These are phyloP conservation scores for Andrena haemorrhoa DNA, from an alignment of 2,888 invertebrate species.

Conservation along the genomic window DNA sequence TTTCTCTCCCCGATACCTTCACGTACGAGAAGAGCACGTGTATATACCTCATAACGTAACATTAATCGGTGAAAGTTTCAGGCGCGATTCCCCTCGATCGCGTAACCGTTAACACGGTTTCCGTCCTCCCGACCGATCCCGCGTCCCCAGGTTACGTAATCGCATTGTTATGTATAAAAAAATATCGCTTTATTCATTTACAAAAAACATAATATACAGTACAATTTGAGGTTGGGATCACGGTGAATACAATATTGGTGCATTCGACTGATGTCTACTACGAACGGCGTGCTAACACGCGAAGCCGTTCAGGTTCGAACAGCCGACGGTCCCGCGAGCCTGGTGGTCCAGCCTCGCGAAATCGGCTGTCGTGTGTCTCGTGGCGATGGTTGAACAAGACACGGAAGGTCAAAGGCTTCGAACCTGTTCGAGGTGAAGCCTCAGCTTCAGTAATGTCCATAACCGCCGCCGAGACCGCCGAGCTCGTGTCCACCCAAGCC, in stretches of 20 bases:
- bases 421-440: conserved; percentile 22
- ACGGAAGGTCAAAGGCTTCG: conserved; percentile 46
- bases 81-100: conserved; percentile 63
- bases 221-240: conserved; percentile 66
- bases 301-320: conserved; percentile 6
- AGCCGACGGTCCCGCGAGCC: not conserved
- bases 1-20: conserved; percentile 44
- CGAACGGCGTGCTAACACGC: conserved; percentile 24
- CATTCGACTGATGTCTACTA: conserved; percentile 52
- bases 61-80: conserved; percentile 69
- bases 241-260: conserved; percentile 68
- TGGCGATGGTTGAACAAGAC: conserved; percentile 31
- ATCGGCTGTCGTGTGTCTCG: conserved; percentile 8
- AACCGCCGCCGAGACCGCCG: conserved; percentile 64
- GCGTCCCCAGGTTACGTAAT: conserved; percentile 54
- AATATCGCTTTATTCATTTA: conserved; percentile 73
- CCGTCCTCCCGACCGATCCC: conserved; percentile 7
- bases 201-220: conserved; percentile 61
- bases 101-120: conserved; percentile 54
- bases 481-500: conserved; percentile 65
- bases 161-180: conserved; percentile 65
- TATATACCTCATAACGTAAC: conserved; percentile 51
- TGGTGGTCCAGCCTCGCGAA: conserved; percentile 24
- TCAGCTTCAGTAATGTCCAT: conserved; percentile 64
- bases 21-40: conserved; percentile 59